These are phyloP conservation scores for Dorcus parallelipipedus DNA, from an alignment of 2,888 invertebrate genomes.

Conservation along the genomic window DNA sequence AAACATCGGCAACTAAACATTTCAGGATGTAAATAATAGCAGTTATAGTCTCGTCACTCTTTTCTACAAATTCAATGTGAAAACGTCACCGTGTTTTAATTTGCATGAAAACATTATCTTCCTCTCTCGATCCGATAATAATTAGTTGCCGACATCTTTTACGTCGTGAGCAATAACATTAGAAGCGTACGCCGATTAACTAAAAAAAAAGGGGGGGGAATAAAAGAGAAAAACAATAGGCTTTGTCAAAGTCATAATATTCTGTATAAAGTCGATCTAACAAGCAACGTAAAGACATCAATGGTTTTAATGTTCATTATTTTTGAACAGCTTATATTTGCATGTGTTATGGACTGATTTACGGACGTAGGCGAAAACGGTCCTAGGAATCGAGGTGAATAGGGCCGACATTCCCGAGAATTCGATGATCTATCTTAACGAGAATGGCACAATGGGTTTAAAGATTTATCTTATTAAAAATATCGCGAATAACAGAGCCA, in stretches of 20 bases:
- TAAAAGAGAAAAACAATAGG: background rate
- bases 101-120: too few relatives aligned
- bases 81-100: too few relatives aligned
- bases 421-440: slow-evolving; percentile 36
- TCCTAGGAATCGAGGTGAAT: slow-evolving; percentile 19
- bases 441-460: slow-evolving; percentile 43
- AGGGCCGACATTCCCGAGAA: slow-evolving; percentile 14
- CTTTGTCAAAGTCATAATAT: slow-evolving; percentile 11
- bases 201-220: background rate
- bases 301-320: slow-evolving; percentile 49
- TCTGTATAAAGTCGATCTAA: slow-evolving; percentile 34
- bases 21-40: too few relatives aligned
- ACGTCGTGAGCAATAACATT: too few relatives aligned
- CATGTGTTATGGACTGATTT: slow-evolving; percentile 40
- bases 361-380: slow-evolving; percentile 16
- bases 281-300: slow-evolving; percentile 42
- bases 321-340: slow-evolving; percentile 42
- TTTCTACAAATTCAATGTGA: too few relatives aligned
- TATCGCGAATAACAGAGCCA: slow-evolving; percentile 46
- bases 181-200: background rate
- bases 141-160: too few relatives aligned
- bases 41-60: too few relatives aligned
- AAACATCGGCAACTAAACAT: too few relatives aligned
- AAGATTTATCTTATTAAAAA: slow-evolving; percentile 48
- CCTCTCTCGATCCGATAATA: too few relatives aligned